Percentiles rank a stretch among this genome's conserved stretches.
Evolutionary conservation across 1,140 invertebrate species (phyloP).

Genomic region (Asbolus verrucosus): DNA sequence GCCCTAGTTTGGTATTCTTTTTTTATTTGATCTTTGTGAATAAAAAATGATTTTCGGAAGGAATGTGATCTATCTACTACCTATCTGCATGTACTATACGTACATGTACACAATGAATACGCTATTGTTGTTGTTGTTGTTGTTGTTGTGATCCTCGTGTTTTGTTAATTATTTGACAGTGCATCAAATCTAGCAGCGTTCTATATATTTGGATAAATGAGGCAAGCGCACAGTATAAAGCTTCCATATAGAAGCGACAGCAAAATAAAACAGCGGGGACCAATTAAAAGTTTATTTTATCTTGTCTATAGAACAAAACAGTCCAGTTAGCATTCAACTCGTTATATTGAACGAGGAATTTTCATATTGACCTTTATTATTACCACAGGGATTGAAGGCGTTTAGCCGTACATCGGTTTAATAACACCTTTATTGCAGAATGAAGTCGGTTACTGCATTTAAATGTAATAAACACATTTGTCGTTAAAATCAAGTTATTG

Average conservation of each 20-base stretch:
- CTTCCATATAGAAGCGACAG: neutral
- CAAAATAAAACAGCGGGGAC: conserved; percentile 23
- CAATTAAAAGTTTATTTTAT: conserved; percentile 8
- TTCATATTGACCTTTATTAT: conserved; percentile 29
- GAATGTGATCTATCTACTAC: too few relatives aligned
- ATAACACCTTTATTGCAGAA: conserved; percentile 29
- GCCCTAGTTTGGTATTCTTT: conserved; percentile 7
- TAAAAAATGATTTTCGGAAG: conserved; percentile 28
- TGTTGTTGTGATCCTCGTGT: too few relatives aligned
- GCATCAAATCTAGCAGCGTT: neutral
- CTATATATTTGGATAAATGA: neutral
- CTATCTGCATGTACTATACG: too few relatives aligned
- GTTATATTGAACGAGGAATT: conserved; percentile 22
- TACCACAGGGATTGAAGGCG: conserved; percentile 11
- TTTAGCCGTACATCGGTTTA: conserved; percentile 9
- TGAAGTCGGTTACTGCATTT: neutral
- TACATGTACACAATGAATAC: too few relatives aligned
- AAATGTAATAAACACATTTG: conserved; percentile 19
- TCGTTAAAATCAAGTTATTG: conserved; percentile 15
- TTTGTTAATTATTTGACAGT: too few relatives aligned
- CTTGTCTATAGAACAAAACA: conserved; percentile 6
- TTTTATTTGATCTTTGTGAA: conserved; percentile 13
- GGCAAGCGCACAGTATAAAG: neutral
- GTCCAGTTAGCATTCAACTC: conserved; percentile 21
- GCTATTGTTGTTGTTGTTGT: too few relatives aligned